Evolutionary conservation across 2,113 vertebrate species (phyloP), one percentile per base, ranked within the genome.

Genomic region (Chloroceryle aenea): DNA sequence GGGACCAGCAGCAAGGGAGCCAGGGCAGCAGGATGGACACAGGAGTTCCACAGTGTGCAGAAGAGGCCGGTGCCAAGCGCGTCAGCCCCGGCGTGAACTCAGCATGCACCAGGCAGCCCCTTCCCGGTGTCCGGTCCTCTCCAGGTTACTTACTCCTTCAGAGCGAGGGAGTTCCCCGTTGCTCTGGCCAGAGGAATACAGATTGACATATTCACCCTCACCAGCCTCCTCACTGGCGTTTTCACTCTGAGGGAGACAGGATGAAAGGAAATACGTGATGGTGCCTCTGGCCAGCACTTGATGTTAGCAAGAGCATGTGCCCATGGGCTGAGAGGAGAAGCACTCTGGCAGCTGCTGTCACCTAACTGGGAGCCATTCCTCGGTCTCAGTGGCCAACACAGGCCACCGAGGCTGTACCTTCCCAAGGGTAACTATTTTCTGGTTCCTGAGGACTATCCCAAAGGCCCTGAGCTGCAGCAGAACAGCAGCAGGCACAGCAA

Each of bases 201-300:
- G 98, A 99, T 98, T 99, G 98, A 99, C 99, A 64, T 99, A 99
- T 97, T 99, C 99, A 96, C 99, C 99, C 98, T 99, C 99, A 93
- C 99, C 99, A 96, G 98, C 98, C 95, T 99, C 99, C 97, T 99
- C 99, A 90, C 98, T 98, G 98, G 98, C 97, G 89, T 98, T 98
- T 97, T 99, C 99, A 95, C 99, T 99, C 99, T 99, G 98, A 43
- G 95, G 97, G 97, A 98, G 95, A 99, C 93, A 98, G 98, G 98
- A 98, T 13, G 95, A 98, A 93, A 98, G 96, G 95, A 97, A 52
- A 96, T 74, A 63, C 15, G 61, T 97, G 97, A 97, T 6, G 64
- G 84, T 67, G 90, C 50, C 73, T 23, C 18, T 6, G 2, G 3
- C 43, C 75, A n/a, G 91, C 43, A 5, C 78, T 40, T 15, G 6